These are phyloP conservation scores for Hofmannophila pseudospretella DNA, from an alignment of 2,888 invertebrate genomes.

Conservation along the genomic window DNA sequence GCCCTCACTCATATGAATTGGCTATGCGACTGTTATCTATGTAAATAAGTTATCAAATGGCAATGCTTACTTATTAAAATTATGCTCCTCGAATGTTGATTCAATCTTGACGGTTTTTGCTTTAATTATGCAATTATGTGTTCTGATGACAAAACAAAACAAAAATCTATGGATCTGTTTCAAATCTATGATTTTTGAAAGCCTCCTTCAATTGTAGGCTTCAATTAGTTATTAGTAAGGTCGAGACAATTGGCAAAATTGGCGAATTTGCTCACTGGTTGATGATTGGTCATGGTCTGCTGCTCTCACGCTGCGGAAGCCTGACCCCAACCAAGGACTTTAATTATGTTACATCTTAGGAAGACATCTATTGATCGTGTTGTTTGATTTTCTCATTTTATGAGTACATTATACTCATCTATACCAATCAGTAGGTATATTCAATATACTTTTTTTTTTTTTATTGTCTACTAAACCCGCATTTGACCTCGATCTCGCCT, in stretches of 20 bases:
- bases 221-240: not conserved
- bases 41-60: not conserved
- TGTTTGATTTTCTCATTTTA: not conserved
- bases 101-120: not conserved
- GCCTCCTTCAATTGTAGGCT: no score
- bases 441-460: no score
- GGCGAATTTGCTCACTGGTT: not conserved
- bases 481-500: no score
- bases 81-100: not conserved
- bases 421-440: no score
- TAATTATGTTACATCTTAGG: conserved; percentile 28
- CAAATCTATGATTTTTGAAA: no score
- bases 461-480: no score
- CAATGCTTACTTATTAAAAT: not conserved
- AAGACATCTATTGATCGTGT: conserved; percentile 15
- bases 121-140: not conserved
- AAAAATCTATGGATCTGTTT: no score
- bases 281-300: conserved; percentile 19
- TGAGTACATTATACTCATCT: no score
- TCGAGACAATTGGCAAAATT: not conserved
- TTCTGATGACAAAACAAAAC: no score
- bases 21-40: not conserved
- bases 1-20: no score
- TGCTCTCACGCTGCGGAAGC: conserved; percentile 23
- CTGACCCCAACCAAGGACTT: conserved; percentile 29